Evolutionary conservation across 2,797 vertebrate genomes (phyloP).

Genomic region (Xenops minutus): DNA sequence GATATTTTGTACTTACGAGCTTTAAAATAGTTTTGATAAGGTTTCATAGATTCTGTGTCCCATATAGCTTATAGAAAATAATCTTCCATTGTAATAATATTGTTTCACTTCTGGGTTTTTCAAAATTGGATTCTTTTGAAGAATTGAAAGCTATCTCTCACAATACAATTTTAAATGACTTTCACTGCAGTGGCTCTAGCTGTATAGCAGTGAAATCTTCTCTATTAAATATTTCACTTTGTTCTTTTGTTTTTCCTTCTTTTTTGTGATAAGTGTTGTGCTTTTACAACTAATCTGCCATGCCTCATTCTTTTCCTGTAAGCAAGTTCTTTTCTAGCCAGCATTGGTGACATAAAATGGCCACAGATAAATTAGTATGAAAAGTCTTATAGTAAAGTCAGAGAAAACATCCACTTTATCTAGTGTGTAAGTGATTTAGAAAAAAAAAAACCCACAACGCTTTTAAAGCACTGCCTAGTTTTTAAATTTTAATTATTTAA

Average conservation of each 20-base stretch:
- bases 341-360: background rate
- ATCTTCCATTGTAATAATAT: background rate
- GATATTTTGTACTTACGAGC: background rate
- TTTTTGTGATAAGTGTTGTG: background rate
- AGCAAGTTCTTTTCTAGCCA: background rate
- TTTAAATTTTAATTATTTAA: background rate
- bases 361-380: background rate
- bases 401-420: background rate
- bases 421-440: background rate
- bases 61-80: background rate
- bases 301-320: background rate
- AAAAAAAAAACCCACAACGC: background rate
- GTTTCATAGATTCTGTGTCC: background rate
- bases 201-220: background rate
- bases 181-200: background rate
- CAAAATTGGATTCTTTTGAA: background rate
- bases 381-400: background rate
- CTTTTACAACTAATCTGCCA: background rate
- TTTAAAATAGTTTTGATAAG: background rate
- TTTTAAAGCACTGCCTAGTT: background rate
- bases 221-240: background rate
- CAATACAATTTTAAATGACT: background rate
- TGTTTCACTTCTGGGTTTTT: conserved; percentile 10
- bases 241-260: background rate
- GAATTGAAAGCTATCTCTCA: background rate